These are phyloP conservation scores for Deilephila elpenor DNA, from an alignment of 2,888 invertebrate genomes.

Conservation along the genomic window DNA sequence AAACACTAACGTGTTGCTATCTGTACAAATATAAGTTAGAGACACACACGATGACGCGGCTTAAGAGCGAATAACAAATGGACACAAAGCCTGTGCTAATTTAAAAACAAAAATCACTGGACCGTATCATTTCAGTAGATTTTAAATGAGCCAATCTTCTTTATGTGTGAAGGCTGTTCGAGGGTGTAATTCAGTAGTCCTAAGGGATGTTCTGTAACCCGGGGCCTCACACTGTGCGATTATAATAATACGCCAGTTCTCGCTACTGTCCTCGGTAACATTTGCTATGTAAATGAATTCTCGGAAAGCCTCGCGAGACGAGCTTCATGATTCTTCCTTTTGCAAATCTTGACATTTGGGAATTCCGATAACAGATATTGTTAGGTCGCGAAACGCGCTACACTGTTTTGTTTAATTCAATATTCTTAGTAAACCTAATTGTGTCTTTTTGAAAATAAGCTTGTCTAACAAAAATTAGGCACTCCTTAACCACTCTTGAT, in stretches of 20 bases:
- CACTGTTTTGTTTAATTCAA: neutral
- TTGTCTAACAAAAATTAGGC: neutral
- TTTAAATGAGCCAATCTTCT: conserved; percentile 8
- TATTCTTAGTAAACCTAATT: neutral
- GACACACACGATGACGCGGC: neutral
- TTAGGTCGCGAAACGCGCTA: conserved; percentile 12
- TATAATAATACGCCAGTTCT: conserved; percentile 36
- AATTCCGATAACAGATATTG: conserved; percentile 53
- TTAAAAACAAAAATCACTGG: neutral
- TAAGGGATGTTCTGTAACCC: neutral
- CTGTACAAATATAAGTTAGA: neutral
- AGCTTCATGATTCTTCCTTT: conserved; percentile 60
- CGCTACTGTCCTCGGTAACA: conserved; percentile 41
- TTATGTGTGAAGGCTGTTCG: neutral
- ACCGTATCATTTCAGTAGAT: neutral
- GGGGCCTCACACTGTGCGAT: conserved; percentile 11
- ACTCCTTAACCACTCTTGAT: neutral
- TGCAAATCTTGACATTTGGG: conserved; percentile 62
- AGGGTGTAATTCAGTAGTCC: conserved; percentile 1
- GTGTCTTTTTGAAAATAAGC: neutral
- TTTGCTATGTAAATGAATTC: conserved; percentile 76
- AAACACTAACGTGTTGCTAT: neutral
- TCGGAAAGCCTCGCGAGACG: conserved; percentile 64
- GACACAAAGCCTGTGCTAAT: neutral
- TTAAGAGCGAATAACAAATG: neutral